Evolutionary conservation across 1,140 invertebrate genomes (phyloP), one percentile per base, ranked within the genome.

Genomic region (Catajapyx aquilonaris): DNA sequence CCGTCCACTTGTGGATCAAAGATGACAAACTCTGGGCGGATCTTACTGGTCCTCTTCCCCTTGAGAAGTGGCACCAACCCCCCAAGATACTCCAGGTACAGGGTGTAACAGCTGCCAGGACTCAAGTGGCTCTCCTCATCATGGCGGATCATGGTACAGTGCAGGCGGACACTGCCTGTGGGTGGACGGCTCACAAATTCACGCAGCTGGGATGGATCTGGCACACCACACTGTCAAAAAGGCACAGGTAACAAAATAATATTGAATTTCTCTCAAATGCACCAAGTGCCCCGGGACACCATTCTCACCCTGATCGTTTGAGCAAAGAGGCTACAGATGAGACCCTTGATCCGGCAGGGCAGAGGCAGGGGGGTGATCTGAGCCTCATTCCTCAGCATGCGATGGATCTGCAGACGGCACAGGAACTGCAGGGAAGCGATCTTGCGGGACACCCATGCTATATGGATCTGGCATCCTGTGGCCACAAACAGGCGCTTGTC

Each of bases 11-110:
- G 81, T 1, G 91, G 91, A 62, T 97, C 85, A 52, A 84, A 96
- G 47, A 98, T 97, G 20, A 97, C 83, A 59, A 98, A 98, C 56
- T 97, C 93, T 0, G 94, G 93, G 33, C 88, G 67, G 34, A 98
- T 81, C 62, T 96, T 96, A 52, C 87, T 94, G 4, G 84, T 93
- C 37, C 90, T 62, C 50, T 93, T 85, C 11, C 91, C 93, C 52
- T 95, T 93, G 0, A 98, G 66, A 23, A 98, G 65, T 1, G 94
- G 94, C 34, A 98, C 84, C 7, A 97, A 61, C 7, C 91, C 93
- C 2, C 93, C 93, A 2, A 97, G 62, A 53, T 96, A 94, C 57
- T 97, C 88, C 38, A 97, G 61, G 55, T 96, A 98, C 7, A 98
- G 63, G 1, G 90, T 94, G 53, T 95, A 98, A 49, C 78, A 83